These are phyloP conservation scores for Tachycineta bicolor DNA, from an alignment of 2,113 vertebrate genomes.

Conservation along the genomic window DNA sequence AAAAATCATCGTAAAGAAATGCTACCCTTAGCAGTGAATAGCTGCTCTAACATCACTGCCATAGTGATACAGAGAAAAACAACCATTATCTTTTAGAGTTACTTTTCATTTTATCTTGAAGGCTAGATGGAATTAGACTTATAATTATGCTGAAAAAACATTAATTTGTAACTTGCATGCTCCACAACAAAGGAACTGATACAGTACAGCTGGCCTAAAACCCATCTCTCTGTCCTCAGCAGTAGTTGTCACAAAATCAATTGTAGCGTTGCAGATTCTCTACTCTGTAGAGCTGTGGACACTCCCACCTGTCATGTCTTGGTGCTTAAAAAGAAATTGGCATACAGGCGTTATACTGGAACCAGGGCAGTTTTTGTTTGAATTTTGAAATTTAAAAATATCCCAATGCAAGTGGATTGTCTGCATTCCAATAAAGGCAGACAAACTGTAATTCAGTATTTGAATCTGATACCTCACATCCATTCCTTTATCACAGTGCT, in stretches of 20 bases:
- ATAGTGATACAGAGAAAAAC: not conserved
- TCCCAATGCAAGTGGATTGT: not conserved
- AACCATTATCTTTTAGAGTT: not conserved
- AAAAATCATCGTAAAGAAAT: not conserved
- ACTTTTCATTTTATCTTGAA: not conserved
- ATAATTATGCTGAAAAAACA: not conserved
- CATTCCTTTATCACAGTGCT: not conserved
- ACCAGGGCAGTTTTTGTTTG: not conserved
- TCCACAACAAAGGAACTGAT: not conserved
- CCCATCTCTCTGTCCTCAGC: not conserved
- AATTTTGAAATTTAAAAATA: not conserved
- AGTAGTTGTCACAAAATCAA: not conserved
- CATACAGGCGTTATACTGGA: not conserved
- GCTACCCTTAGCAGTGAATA: not conserved
- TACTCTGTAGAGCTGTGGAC: not conserved
- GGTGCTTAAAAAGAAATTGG: not conserved
- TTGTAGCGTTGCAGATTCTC: not conserved
- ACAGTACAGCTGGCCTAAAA: not conserved
- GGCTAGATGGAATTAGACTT: not conserved
- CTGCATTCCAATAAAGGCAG: not conserved
- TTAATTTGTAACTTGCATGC: not conserved
- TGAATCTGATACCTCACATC: not conserved
- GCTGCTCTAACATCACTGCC: not conserved
- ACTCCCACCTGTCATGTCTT: fast-evolving
- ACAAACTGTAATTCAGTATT: not conserved